phyloP scores from a whole-genome alignment of 2,113 vertebrate genomes.

The Sminthopsis crassicaudata region DNA sequence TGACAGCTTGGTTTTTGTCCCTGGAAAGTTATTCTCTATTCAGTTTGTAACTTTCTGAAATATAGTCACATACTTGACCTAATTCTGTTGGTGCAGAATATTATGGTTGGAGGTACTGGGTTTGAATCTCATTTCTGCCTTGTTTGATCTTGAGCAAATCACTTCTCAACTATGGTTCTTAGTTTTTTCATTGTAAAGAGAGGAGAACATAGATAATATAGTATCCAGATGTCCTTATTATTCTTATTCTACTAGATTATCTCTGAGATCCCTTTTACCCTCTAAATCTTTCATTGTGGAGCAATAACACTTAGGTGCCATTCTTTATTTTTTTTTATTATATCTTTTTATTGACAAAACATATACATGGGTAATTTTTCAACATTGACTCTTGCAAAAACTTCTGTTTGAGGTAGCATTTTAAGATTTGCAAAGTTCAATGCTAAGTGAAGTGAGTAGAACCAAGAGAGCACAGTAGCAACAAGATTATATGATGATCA shows the following conservation, averaged over 20 bases:
- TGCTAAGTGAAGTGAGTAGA: too few species aligned
- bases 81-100: not conserved
- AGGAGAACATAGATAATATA: not conserved
- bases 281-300: not conserved
- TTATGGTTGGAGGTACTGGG: not conserved
- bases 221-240: not conserved
- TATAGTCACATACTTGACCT: not conserved
- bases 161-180: not conserved
- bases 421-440: too few species aligned
- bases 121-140: not conserved
- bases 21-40: not conserved
- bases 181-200: not conserved
- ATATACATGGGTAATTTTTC: too few species aligned
- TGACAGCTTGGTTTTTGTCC: conserved; percentile 11
- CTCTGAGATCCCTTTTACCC: not conserved
- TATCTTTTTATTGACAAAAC: too few species aligned
- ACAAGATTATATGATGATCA: too few species aligned
- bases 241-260: not conserved
- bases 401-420: too few species aligned
- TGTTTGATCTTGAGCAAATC: not conserved
- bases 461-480: too few species aligned
- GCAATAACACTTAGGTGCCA: not conserved
- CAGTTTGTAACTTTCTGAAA: not conserved
- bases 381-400: too few species aligned
- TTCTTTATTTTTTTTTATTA: not conserved